Base-by-base conservation (phyloP, 2,888 invertebrate species). In the Panopea generosa region DNA sequence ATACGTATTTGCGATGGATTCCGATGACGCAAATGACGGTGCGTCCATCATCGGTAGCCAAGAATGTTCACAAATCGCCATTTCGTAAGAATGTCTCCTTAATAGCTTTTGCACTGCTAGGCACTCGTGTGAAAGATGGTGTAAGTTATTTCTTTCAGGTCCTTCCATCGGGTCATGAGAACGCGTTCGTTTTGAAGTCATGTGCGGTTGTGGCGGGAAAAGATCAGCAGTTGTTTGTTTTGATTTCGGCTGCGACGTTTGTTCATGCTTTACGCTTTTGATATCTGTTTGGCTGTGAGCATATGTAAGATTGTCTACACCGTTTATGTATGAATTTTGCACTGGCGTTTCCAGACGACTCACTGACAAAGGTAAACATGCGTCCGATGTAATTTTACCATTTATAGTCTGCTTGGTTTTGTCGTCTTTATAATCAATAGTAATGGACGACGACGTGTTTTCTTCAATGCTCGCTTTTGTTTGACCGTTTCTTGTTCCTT, bases 81-180 rank as follows among this genome's bases (percentile, higher is more conserved):
- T 45, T 59, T 79, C 78, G 50, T 82, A 82, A 11, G 82, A 82
- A 62, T 79, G 67, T 56, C 82, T 61, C 16, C 82, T 56, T 40
- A 74, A 56, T 7, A 45, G 33, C 55, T 78, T 82, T 43, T 74
- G 53, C 20, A 75, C 76, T 4, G 72, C 72, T 26, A 75, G 69
- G 49, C 72, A 76, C 45, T 76, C 79, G 1, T 29, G 56, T 45
- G 76, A 60, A 55, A 78, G 63, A 53, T 68, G 63, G 3, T n/a
- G 43, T 26, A 69, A n/a, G 2, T 53, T 16, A 33, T 43, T 26
- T 6, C 52, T 52, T 14, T 22, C n/a, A 24, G 38, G 40, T 33
- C 9, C 65, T 14, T 61, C 49, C 18, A 43, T 7, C n/a, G 22
- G 52, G 27, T 60, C 45, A 53, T 29, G 22, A 9, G 57, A 52